A percentile compares a stretch with the other conserved stretches of the same genome.
Evolutionary conservation across 2,888 invertebrate genomes (phyloP).

Genomic region (Aromia moschata): DNA sequence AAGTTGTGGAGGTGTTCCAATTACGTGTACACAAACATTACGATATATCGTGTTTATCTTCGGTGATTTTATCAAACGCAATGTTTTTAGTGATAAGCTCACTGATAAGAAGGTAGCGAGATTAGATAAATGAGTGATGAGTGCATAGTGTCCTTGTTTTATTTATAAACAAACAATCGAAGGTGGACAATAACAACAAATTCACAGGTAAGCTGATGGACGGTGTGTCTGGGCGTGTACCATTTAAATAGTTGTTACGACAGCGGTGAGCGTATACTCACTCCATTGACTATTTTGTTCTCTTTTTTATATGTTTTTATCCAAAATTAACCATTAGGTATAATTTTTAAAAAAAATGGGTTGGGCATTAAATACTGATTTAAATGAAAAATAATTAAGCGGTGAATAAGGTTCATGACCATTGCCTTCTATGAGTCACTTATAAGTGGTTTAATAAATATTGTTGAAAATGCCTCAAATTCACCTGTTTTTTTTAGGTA

Average conservation of each 20-base stretch:
- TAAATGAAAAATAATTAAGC: conserved; percentile 9
- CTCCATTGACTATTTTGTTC: background rate
- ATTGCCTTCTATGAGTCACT: conserved; percentile 5
- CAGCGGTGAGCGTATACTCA: background rate
- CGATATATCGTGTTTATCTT: conserved; percentile 28
- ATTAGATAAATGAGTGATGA: conserved; percentile 31
- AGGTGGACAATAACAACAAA: conserved; percentile 33
- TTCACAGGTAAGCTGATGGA: conserved; percentile 35
- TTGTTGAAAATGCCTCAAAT: no score
- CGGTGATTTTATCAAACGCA: conserved; percentile 17
- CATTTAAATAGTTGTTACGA: conserved; percentile 1
- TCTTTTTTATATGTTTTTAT: background rate
- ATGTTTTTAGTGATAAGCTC: conserved; percentile 27
- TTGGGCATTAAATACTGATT: background rate
- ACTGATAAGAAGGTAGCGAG: conserved; percentile 30
- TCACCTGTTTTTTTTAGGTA: no score
- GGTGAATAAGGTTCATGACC: conserved; percentile 13
- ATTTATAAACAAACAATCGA: conserved; percentile 27
- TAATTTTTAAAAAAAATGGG: background rate
- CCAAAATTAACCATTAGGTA: background rate
- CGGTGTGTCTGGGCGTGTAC: conserved; percentile 35
- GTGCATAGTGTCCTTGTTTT: conserved; percentile 20
- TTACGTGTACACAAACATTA: conserved; percentile 21
- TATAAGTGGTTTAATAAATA: no score
- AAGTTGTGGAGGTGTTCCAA: conserved; percentile 26